Evolutionary conservation across 37 sponge, comb jelly and placozoan species (phyloP), one percentile per base, ranked within the genome.

Genomic region (Chondrilla cf. caribensis): DNA sequence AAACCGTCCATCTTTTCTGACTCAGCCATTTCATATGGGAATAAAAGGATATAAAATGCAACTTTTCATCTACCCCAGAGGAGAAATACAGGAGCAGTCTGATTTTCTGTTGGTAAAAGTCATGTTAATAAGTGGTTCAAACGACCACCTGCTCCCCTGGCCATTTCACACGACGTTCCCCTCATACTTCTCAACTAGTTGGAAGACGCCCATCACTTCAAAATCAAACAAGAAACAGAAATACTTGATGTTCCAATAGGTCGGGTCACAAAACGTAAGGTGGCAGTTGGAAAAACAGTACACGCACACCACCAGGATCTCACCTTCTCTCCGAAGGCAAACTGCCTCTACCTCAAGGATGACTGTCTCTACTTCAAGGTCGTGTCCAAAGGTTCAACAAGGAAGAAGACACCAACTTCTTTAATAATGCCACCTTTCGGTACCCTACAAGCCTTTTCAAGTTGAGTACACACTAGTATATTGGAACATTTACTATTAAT

Each of bases 301-400:
- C 51, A 11, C 51, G 11, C 11, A 14, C 11, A 6, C 11, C 51
- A 47, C 51, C 6, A 47, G 51, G 51, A 47, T 25, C 2, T 36
- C 2, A 40, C 21, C 44, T 18, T 40, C 18, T 40, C 76, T 25
- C 41, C 38, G 18, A 39, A 19, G 21, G 25, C 38, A 39, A 22
- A 73, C 24, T n/a, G 44, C 1, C n/a, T n/a, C 64, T 73, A 73
- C 9, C 43, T 73, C 38, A 73, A 18, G 25, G 76, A 73, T 40
- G 44, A 73, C 41, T 73, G 76, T 73, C 24, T 73, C 42, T 73
- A 73, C 76, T 73, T 73, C 76, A 73, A 39, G 24, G 51, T 47
- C n/a, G n/a, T n/a, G n/a, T n/a, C n/a, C n/a, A n/a, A n/a, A n/a
- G n/a, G n/a, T n/a, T n/a, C n/a, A n/a, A n/a, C n/a, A n/a, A n/a